Evolutionary conservation across 2,888 invertebrate species (phyloP), one percentile per base, ranked within the genome.

Genomic region (Conomelus anceps): DNA sequence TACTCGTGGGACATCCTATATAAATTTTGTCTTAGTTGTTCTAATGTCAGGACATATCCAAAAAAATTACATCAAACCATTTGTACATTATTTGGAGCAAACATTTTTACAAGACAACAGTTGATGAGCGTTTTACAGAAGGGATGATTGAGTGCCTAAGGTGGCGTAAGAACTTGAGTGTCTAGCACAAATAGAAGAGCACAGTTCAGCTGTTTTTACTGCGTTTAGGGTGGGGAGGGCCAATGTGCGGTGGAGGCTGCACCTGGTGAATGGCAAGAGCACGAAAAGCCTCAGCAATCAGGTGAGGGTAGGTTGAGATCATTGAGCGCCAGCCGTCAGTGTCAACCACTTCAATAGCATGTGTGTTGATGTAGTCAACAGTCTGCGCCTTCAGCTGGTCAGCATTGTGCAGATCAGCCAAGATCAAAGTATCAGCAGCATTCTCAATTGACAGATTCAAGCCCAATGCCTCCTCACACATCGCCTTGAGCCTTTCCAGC

Each of bases 351-450:
- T 99, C 99, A 89, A 99, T 98, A 92, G 99, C 99, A 95, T 99
- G 99, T 98, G 98, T 98, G 94, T 99, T 99, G 92, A 99, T 99
- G 94, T 98, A 99, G 94, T 99, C 99, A 93, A 99, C 99, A 93
- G 99, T 98, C 95, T 99, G 99, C 93, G 98, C 98, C 95, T 99
- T 99, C 92, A 99, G 95, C 94, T 99, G 99, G 94, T 99, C 99
- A 88, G 99, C 99, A 93, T 98, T 98, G 93, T 99, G 99, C 92
- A 99, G 95, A 95, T 99, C 99, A 89, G 99, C 99, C 92, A 99
- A 95, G 92, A 99, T 99, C 92, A 99, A 96, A 91, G 98, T 98
- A 94, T 99, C 99, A 87, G 99, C 99, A 89, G 99, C 99, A 93
- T 99, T 99, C 93, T 99, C 99, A 93, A 98, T 97, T 41, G 98